Percentiles rank a stretch among this genome's conserved stretches.
phyloP scores from a whole-genome alignment of 2,888 invertebrate genomes.

The Eupithecia vulgata region DNA sequence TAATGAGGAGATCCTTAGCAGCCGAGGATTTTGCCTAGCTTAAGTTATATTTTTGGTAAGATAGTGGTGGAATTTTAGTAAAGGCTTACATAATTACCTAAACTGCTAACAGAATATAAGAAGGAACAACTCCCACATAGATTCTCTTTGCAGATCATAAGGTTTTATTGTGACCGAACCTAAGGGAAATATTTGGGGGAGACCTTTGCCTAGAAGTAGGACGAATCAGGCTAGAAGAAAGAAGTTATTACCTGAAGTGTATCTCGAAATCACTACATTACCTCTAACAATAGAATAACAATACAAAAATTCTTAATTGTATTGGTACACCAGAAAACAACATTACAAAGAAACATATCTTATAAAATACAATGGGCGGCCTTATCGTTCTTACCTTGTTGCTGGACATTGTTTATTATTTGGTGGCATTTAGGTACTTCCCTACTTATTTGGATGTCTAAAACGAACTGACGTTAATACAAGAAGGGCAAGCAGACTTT shows the following conservation, averaged over 20 bases:
- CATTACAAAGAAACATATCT: too few species aligned
- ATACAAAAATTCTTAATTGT: too few species aligned
- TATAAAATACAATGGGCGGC: too few species aligned
- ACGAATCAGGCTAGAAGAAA: too few species aligned
- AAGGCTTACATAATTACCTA: background rate
- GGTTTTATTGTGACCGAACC: background rate
- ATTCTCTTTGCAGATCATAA: background rate
- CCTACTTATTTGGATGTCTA: background rate
- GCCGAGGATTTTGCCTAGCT: constrained; percentile 2
- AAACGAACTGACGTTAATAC: background rate
- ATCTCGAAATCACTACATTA: background rate
- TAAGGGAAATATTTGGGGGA: too few species aligned
- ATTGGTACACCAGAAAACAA: too few species aligned
- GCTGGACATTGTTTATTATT: background rate
- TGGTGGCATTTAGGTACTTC: background rate
- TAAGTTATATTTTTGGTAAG: background rate
- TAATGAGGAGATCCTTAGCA: constrained; percentile 20
- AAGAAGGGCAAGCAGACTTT: background rate
- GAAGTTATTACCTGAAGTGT: background rate
- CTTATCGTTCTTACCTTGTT: background rate
- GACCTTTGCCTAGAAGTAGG: too few species aligned
- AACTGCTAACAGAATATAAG: background rate
- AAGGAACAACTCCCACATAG: background rate
- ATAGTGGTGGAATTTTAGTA: background rate
- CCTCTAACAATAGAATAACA: too few species aligned